Conservation (phyloP, 2,113 vertebrate genomes). For the Poeciliopsis occidentalis region DNA sequence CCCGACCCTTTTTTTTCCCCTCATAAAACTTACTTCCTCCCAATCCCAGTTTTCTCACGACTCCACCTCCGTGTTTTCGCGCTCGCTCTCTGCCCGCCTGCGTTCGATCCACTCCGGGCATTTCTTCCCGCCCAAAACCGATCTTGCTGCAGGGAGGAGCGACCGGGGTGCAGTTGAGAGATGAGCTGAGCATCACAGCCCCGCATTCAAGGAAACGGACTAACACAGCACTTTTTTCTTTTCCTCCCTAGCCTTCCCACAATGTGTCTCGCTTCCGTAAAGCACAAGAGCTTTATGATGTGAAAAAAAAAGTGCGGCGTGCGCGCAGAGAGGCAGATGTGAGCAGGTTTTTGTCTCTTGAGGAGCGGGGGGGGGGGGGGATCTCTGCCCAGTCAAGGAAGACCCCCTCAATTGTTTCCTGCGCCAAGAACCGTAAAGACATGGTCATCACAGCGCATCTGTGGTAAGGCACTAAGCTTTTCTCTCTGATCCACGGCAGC, state of each 20-base stretch:
- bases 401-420: constrained; percentile 75
- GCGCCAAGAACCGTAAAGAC: constrained; percentile 78
- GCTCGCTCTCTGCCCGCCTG: constrained; percentile 11
- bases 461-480: constrained; percentile 64
- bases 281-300: neutral
- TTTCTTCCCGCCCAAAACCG: constrained; percentile 67
- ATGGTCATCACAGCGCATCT: constrained; percentile 68
- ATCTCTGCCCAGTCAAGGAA: constrained; percentile 54
- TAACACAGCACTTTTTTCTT: constrained; percentile 71
- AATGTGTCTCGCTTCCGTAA: constrained; percentile 14
- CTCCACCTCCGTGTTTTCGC: too few relatives aligned
- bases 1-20: too few relatives aligned
- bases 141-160: constrained; percentile 84
- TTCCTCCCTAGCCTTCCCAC: constrained; percentile 34
- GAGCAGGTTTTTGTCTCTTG: constrained; percentile 23
- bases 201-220: constrained; percentile 76
- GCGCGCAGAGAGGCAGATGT: constrained; percentile 33
- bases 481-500: constrained; percentile 1
- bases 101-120: constrained; percentile 60
- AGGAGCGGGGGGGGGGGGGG: constrained; percentile 39
- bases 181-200: constrained; percentile 69
- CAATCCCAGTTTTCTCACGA: too few relatives aligned
- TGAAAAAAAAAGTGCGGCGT: neutral
- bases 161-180: constrained; percentile 62
- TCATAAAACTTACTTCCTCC: neutral